Percentiles rank a stretch among this genome's conserved stretches.
phyloP scores from a whole-genome alignment of 2,888 invertebrate species.

The Hipparchia semele region DNA sequence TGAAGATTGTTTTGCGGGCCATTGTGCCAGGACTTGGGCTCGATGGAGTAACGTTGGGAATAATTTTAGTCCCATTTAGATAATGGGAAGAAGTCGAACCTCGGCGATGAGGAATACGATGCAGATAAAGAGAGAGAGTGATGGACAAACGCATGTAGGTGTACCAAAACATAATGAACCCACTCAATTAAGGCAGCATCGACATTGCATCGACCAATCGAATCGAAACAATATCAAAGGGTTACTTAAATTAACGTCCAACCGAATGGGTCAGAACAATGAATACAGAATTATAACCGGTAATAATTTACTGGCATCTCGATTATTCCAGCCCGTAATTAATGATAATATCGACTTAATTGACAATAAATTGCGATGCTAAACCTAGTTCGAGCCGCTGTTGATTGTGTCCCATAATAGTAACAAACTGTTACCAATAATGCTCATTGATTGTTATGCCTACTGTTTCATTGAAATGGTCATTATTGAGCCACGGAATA shows the following conservation, averaged over 20 bases:
- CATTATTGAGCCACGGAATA: not conserved
- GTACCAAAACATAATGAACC: not conserved
- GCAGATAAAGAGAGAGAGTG: too few relatives aligned
- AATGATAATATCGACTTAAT: constrained; percentile 26
- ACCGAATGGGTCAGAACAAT: constrained; percentile 12
- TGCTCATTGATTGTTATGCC: constrained; percentile 8
- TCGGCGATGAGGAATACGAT: too few relatives aligned
- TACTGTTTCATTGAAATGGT: not conserved
- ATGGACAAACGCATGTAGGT: too few relatives aligned
- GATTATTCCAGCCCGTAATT: constrained; percentile 20
- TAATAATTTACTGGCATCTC: constrained; percentile 16
- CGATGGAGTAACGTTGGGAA: not conserved
- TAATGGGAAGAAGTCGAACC: too few relatives aligned
- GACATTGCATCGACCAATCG: constrained; percentile 1
- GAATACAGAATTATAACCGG: constrained; percentile 20
- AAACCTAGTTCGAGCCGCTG: constrained; percentile 7
- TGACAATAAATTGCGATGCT: constrained; percentile 21
- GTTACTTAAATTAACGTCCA: constrained; percentile 6
- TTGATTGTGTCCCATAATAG: constrained; percentile 19
- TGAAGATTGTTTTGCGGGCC: constrained; percentile 5
- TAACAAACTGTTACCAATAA: constrained; percentile 18
- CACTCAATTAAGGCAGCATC: not conserved
- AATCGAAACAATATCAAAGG: not conserved
- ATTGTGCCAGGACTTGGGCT: not conserved
- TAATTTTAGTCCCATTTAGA: not conserved